Conservation (phyloP, 2,797 vertebrate genomes). For the Spatula versicolor region DNA sequence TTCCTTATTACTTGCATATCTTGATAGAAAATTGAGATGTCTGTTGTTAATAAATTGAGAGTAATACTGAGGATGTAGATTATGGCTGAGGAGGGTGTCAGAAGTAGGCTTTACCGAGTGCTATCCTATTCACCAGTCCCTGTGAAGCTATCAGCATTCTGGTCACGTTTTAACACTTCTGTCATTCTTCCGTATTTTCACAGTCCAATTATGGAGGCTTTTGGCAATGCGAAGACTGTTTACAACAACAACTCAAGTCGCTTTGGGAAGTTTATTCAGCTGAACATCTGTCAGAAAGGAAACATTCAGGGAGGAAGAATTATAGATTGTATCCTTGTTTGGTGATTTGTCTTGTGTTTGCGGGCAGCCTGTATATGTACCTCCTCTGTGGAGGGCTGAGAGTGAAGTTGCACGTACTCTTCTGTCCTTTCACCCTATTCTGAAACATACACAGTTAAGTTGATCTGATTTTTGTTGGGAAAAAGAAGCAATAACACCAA, state of each 20-base stretch:
- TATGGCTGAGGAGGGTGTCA: neutral
- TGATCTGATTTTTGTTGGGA: neutral
- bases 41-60: neutral
- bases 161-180: neutral
- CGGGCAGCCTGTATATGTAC: accelerated
- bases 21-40: neutral
- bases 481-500: neutral
- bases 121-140: neutral
- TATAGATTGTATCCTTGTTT: slow-evolving; percentile 94
- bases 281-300: slow-evolving; percentile 93
- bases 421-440: neutral
- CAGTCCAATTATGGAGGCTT: slow-evolving; percentile 98
- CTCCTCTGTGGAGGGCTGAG: neutral
- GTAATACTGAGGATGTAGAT: neutral
- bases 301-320: slow-evolving; percentile 97
- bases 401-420: neutral
- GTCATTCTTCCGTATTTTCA: neutral
- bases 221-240: slow-evolving; percentile 95
- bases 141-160: neutral
- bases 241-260: slow-evolving; percentile 99
- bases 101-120: neutral
- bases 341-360: neutral
- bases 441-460: neutral
- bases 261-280: slow-evolving; percentile 96
- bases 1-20: neutral